These are phyloP conservation scores for Temnothorax rugatulus DNA, from an alignment of 2,888 invertebrate genomes.

Conservation along the genomic window DNA sequence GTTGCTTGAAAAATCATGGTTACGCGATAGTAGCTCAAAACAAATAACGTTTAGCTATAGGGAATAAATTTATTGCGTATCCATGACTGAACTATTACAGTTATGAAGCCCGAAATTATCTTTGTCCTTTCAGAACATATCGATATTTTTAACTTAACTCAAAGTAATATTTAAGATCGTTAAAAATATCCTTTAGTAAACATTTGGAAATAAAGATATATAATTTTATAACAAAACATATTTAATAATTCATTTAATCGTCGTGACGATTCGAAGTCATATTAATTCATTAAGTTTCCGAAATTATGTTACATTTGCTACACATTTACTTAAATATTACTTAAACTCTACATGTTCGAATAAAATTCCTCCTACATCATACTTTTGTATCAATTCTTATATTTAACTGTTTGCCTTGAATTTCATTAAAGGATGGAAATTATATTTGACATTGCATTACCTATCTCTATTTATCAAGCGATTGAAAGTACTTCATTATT, in stretches of 20 bases:
- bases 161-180: background rate
- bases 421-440: conserved; percentile 19
- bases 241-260: background rate
- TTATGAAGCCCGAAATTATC: background rate
- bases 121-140: background rate
- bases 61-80: background rate
- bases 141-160: background rate
- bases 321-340: background rate
- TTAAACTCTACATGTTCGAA: background rate
- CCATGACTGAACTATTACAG: background rate
- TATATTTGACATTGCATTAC: background rate
- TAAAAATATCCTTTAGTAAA: background rate
- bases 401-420: background rate
- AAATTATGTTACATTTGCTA: background rate
- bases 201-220: background rate
- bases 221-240: background rate
- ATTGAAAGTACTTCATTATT: conserved; percentile 9
- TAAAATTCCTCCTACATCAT: background rate
- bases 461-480: conserved; percentile 8
- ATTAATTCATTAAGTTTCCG: conserved; percentile 6
- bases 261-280: background rate
- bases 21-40: background rate
- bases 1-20: background rate
- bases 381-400: background rate
- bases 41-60: background rate